Evolutionary conservation across 2,113 vertebrate species (phyloP).

Genomic region (Propithecus coquereli): DNA sequence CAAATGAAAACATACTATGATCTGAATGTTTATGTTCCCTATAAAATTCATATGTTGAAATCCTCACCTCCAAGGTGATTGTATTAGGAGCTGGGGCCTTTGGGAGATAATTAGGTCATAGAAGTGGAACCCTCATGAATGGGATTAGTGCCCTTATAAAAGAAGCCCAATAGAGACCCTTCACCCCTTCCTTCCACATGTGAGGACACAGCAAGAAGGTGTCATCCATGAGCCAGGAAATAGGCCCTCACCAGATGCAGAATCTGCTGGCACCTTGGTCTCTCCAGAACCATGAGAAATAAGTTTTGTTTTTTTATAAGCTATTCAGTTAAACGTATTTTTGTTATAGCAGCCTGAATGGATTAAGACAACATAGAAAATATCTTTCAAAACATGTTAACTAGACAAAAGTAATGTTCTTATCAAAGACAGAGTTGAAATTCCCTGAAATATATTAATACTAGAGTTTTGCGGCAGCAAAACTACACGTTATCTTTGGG

Average conservation of each 20-base stretch:
- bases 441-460: not conserved
- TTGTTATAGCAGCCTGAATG: not conserved
- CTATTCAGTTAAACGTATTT: not conserved
- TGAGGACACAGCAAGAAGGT: not conserved
- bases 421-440: slow-evolving; percentile 2
- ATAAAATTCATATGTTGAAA: not conserved
- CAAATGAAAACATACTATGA: not conserved
- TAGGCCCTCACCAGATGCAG: not conserved
- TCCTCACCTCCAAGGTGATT: not conserved
- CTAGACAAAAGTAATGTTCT: not conserved
- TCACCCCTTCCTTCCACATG: not conserved
- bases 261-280: not conserved
- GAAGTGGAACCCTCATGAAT: not conserved
- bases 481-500: not conserved
- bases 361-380: not conserved
- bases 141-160: not conserved
- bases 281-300: not conserved
- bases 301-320: not conserved
- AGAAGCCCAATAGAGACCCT: not conserved
- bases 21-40: not conserved
- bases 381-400: slow-evolving; percentile 38
- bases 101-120: not conserved
- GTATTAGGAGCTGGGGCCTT: not conserved
- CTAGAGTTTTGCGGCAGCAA: not conserved
- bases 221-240: not conserved